phyloP scores from a whole-genome alignment of 2,888 invertebrate species.

The Watsonalla cultraria region DNA sequence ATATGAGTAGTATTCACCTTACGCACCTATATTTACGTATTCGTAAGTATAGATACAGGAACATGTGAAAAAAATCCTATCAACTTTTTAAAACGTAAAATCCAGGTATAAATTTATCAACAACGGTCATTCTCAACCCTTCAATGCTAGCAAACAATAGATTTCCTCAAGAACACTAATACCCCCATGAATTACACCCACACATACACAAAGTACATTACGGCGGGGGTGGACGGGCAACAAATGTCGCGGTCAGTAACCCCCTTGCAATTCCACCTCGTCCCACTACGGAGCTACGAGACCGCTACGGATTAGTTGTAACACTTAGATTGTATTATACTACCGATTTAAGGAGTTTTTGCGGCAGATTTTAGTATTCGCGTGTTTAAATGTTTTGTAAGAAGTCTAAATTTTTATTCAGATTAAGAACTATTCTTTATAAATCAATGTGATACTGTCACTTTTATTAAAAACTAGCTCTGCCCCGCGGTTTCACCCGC shows the following conservation, averaged over 20 bases:
- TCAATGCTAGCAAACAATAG: slow-evolving; percentile 2
- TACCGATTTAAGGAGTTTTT: neutral
- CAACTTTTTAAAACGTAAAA: too few relatives aligned
- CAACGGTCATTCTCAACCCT: neutral
- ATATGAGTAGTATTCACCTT: too few relatives aligned
- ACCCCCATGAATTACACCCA: slow-evolving; percentile 22
- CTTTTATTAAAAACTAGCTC: too few relatives aligned
- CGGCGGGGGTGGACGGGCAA: slow-evolving; percentile 57
- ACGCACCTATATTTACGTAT: too few relatives aligned
- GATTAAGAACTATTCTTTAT: too few relatives aligned
- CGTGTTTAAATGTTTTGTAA: too few relatives aligned
- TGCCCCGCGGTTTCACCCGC: too few relatives aligned
- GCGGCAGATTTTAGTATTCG: too few relatives aligned
- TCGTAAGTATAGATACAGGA: too few relatives aligned
- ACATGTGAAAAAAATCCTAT: too few relatives aligned
- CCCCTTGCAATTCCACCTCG: slow-evolving; percentile 25
- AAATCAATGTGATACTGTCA: too few relatives aligned
- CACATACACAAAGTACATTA: slow-evolving; percentile 33
- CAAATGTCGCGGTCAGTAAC: slow-evolving; percentile 74
- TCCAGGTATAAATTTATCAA: neutral
- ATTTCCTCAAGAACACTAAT: slow-evolving; percentile 11
- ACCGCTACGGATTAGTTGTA: slow-evolving; percentile 10
- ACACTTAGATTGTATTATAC: neutral
- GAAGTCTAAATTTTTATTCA: too few relatives aligned
- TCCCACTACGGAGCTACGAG: slow-evolving; percentile 25